Conservation (phyloP, 2,888 invertebrate genomes). For the Gymnocheta viridis region DNA sequence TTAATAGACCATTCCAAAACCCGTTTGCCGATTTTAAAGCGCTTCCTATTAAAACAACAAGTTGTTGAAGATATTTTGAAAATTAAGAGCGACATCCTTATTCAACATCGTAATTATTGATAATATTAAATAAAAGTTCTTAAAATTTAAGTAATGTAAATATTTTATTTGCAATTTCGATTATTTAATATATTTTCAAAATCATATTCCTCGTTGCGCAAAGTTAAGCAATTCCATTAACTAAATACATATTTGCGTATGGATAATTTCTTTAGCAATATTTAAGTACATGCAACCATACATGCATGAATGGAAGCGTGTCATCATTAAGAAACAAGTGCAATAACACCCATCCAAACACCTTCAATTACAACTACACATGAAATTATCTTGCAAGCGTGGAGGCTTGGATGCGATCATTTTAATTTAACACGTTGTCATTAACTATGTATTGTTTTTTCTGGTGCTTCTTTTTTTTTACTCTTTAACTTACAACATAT, state of each 20-base stretch:
- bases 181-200: too few species aligned
- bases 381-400: not conserved
- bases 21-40: too few species aligned
- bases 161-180: slow-evolving; percentile 15
- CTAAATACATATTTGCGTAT: slow-evolving; percentile 34
- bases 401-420: slow-evolving; percentile 16
- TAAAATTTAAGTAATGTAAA: too few species aligned
- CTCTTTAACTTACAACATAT: not conserved
- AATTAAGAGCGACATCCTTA: too few species aligned
- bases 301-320: slow-evolving; percentile 12
- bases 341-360: not conserved
- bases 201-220: not conserved
- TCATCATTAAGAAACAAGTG: slow-evolving; percentile 44
- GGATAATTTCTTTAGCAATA: not conserved
- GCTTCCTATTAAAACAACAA: too few species aligned
- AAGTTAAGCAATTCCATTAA: slow-evolving; percentile 32
- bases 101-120: too few species aligned
- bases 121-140: too few species aligned
- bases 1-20: too few species aligned
- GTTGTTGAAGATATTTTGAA: too few species aligned
- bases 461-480: not conserved
- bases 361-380: not conserved
- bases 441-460: slow-evolving; percentile 37
- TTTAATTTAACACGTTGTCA: slow-evolving; percentile 56
- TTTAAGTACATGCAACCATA: not conserved